Evolutionary conservation across 2,113 vertebrate genomes (phyloP).

Genomic region (Myocastor coypus): DNA sequence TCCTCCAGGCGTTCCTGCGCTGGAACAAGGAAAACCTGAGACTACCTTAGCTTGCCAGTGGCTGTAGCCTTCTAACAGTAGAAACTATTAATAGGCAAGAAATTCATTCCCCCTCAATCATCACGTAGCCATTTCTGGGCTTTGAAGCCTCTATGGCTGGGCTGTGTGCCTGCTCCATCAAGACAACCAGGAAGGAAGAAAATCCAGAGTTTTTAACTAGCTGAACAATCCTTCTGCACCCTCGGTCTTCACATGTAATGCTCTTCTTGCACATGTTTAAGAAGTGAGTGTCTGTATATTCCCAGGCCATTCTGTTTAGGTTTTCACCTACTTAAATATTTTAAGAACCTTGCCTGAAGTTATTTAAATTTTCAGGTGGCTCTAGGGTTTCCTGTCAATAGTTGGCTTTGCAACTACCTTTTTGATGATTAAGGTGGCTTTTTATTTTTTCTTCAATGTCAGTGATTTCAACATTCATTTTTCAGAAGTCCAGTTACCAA

Average conservation of each 20-base stretch:
- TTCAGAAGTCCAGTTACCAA: not conserved
- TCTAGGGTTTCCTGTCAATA: not conserved
- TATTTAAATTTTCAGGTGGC: slow-evolving; percentile 36
- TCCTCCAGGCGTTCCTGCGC: slow-evolving; percentile 6
- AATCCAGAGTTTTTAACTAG: not conserved
- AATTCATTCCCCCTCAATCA: slow-evolving; percentile 51
- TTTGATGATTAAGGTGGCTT: not conserved
- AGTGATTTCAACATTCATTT: not conserved
- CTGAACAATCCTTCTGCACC: not conserved
- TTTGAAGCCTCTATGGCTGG: not conserved
- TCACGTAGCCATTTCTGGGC: slow-evolving; percentile 49
- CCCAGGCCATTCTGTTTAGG: slow-evolving; percentile 9
- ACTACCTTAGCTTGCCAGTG: slow-evolving; percentile 25
- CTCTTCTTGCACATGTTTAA: not conserved
- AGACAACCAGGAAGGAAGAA: not conserved
- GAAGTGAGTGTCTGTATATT: not conserved
- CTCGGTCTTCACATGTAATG: no score
- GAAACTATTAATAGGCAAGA: slow-evolving; percentile 79
- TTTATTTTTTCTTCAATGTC: slow-evolving; percentile 7
- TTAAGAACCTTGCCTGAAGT: slow-evolving; percentile 67
- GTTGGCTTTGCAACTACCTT: not conserved
- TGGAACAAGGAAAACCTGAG: slow-evolving; percentile 56
- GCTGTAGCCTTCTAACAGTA: slow-evolving; percentile 5
- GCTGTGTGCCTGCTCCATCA: not conserved
- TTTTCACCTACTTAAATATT: slow-evolving; percentile 11